These are phyloP conservation scores for Eupithecia centaureata DNA, from an alignment of 2,888 invertebrate species.

Conservation along the genomic window DNA sequence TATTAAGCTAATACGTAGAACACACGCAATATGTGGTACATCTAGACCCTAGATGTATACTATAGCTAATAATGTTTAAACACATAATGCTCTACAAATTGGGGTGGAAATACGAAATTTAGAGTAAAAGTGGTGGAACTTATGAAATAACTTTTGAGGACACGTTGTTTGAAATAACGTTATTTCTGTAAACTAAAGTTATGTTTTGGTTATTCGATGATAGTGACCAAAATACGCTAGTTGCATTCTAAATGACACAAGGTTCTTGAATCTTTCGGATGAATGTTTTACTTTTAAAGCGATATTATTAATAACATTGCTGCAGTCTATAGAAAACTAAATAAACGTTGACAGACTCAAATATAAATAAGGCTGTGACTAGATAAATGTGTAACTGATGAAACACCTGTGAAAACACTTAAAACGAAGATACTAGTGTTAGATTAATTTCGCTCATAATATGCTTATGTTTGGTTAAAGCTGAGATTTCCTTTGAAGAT, in stretches of 20 bases:
- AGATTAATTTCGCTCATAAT: not conserved
- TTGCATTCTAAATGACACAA: not conserved
- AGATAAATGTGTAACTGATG: not conserved
- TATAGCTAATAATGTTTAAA: not conserved
- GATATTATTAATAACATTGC: constrained; percentile 21
- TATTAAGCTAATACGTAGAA: not conserved
- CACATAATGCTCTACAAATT: not conserved
- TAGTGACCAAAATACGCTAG: not conserved
- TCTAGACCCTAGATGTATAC: not conserved
- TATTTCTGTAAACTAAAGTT: not conserved
- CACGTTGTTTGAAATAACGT: not conserved
- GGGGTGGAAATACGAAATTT: not conserved
- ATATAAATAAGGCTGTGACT: constrained; percentile 25
- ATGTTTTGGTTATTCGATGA: not conserved
- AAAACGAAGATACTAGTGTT: not conserved
- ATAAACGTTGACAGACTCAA: constrained; percentile 9
- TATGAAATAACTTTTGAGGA: not conserved
- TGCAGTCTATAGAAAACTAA: constrained; percentile 10
- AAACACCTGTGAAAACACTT: not conserved
- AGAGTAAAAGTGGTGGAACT: not conserved
- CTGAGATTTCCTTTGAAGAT: not conserved
- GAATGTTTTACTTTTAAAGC: constrained; percentile 11
- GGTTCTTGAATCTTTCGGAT: not conserved
- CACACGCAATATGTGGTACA: not conserved
- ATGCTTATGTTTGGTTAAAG: not conserved